phyloP scores from a whole-genome alignment of 2,797 vertebrate species.

The Masticophis lateralis region DNA sequence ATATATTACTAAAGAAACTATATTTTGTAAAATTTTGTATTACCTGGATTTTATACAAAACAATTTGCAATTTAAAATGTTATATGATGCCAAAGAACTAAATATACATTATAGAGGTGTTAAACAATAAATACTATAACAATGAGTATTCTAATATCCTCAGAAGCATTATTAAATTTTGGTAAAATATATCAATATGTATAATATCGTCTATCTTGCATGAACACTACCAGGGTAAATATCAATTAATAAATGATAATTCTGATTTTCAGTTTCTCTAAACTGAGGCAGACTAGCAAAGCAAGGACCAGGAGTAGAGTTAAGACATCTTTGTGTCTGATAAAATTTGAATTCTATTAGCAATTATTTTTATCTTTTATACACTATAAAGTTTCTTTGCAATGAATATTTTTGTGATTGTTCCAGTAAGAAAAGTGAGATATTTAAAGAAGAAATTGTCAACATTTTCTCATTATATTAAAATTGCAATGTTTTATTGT shows the following conservation, averaged over 20 bases:
- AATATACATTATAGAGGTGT: background rate
- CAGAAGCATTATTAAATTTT: background rate
- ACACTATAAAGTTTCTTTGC: slow-evolving; percentile 17
- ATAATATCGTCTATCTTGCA: background rate
- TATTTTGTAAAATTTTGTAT: slow-evolving; percentile 14
- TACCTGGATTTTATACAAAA: background rate
- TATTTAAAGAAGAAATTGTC: background rate
- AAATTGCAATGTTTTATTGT: slow-evolving; percentile 8
- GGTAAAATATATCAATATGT: background rate
- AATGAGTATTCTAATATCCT: background rate
- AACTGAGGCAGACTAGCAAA: background rate
- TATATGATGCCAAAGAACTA: background rate
- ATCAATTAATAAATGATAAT: background rate
- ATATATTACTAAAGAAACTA: background rate
- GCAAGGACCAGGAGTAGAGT: background rate
- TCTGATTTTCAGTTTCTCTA: background rate
- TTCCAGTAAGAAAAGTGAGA: background rate
- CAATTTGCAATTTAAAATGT: background rate
- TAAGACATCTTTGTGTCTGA: background rate
- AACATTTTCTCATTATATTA: background rate
- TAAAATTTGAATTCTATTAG: slow-evolving; percentile 3
- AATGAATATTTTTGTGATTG: slow-evolving; percentile 1
- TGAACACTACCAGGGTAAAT: background rate
- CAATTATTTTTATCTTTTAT: slow-evolving; percentile 22
- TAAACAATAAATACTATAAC: background rate